phyloP scores from a whole-genome alignment of 2,888 invertebrate species.

The Macaria notata region DNA sequence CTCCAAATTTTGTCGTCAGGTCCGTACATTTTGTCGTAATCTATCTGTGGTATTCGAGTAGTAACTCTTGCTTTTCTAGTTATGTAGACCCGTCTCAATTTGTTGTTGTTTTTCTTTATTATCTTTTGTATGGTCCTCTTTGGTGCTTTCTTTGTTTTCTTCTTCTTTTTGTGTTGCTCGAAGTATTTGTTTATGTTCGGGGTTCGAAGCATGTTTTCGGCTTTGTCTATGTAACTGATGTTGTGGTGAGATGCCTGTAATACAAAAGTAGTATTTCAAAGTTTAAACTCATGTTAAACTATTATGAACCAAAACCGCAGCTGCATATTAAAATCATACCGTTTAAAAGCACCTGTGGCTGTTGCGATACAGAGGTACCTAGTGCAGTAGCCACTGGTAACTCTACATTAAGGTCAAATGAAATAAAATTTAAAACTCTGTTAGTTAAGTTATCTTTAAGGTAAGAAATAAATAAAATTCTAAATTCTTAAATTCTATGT shows the following conservation, averaged over 20 bases:
- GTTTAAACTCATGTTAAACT: no score
- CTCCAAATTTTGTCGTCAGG: slow-evolving; percentile 41
- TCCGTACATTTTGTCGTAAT: slow-evolving; percentile 37
- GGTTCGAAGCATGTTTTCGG: slow-evolving; percentile 58
- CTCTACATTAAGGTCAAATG: no score
- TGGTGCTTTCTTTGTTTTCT: slow-evolving; percentile 54
- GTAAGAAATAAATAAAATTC: no score
- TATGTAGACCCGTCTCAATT: slow-evolving; percentile 51
- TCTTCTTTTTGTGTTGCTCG: slow-evolving; percentile 46
- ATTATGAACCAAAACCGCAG: no score
- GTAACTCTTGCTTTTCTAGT: slow-evolving; percentile 40
- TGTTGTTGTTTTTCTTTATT: slow-evolving; percentile 60
- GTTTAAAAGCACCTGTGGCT: no score
- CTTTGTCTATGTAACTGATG: slow-evolving; percentile 57
- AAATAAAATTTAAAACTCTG: no score
- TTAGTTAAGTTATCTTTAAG: no score
- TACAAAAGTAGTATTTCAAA: not conserved
- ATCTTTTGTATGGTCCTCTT: slow-evolving; percentile 71
- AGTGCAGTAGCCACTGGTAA: no score
- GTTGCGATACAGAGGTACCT: no score
- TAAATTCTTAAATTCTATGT: no score
- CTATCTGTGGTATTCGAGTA: slow-evolving; percentile 37
- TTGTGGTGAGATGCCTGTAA: slow-evolving; percentile 39
- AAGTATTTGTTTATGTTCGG: slow-evolving; percentile 47
- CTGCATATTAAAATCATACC: no score